These are phyloP conservation scores for Phorcus lineatus DNA, from an alignment of 2,888 invertebrate genomes.

Conservation along the genomic window DNA sequence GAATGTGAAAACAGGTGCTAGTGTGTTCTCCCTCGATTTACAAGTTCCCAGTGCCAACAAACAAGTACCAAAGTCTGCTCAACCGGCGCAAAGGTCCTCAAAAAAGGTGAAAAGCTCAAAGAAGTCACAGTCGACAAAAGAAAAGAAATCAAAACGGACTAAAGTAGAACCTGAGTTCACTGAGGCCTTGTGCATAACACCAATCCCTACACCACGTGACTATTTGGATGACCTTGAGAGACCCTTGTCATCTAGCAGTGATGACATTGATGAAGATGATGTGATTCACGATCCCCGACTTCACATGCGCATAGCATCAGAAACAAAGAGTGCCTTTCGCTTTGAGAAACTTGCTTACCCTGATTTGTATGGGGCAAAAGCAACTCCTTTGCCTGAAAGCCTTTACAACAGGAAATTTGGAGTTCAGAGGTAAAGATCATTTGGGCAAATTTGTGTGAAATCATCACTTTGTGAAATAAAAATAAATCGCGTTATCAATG, in stretches of 20 bases:
- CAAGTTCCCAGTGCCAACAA: constrained; percentile 31
- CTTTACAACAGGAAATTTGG: constrained; percentile 79
- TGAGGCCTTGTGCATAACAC: constrained; percentile 56
- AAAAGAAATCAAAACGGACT: constrained; percentile 46
- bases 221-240: constrained; percentile 44
- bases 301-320: constrained; percentile 66
- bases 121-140: constrained; percentile 36
- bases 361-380: constrained; percentile 81
- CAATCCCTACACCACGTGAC: constrained; percentile 45
- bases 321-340: constrained; percentile 80
- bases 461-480: too few relatives aligned
- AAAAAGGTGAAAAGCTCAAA: constrained; percentile 31
- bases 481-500: too few relatives aligned
- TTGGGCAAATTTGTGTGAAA: too few relatives aligned
- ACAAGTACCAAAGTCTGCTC: constrained; percentile 39
- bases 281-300: constrained; percentile 60
- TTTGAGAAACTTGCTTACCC: constrained; percentile 87
- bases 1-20: constrained; percentile 70
- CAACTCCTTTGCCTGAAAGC: constrained; percentile 79
- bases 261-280: constrained; percentile 48
- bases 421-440: constrained; percentile 76
- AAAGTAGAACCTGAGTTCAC: constrained; percentile 50
- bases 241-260: constrained; percentile 37
- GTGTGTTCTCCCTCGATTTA: constrained; percentile 66
- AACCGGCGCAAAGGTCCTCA: constrained; percentile 12